phyloP scores from a whole-genome alignment of 2,888 invertebrate genomes.

The Melieria crassipennis region DNA sequence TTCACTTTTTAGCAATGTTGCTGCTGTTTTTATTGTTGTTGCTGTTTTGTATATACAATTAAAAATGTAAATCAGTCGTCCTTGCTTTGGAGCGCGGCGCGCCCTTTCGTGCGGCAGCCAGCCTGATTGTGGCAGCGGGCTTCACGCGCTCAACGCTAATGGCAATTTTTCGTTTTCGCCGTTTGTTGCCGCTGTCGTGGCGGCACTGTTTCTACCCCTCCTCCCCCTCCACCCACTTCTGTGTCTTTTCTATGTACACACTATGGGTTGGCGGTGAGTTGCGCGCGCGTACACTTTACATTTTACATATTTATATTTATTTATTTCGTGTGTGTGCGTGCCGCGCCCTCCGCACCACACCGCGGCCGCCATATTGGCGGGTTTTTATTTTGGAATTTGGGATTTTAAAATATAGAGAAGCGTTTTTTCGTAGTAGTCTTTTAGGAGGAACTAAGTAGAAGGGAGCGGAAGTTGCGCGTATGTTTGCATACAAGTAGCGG shows the following conservation, averaged over 20 bases:
- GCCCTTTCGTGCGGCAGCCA: constrained; percentile 33
- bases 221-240: background rate
- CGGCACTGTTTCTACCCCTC: constrained; percentile 34
- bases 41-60: constrained; percentile 53
- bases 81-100: constrained; percentile 39
- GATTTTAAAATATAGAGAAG: constrained; percentile 40
- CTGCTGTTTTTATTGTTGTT: constrained; percentile 36
- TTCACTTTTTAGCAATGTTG: constrained; percentile 35
- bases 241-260: constrained; percentile 21
- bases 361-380: constrained; percentile 21
- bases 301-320: constrained; percentile 41
- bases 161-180: constrained; percentile 45
- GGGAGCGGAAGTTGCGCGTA: constrained; percentile 44
- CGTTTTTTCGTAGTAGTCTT: constrained; percentile 22
- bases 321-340: constrained; percentile 43
- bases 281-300: constrained; percentile 11
- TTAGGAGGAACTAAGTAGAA: constrained; percentile 48
- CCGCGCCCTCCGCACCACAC: background rate
- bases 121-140: constrained; percentile 20
- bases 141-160: constrained; percentile 47
- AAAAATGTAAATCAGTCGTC: constrained; percentile 58
- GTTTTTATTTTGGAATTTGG: constrained; percentile 42
- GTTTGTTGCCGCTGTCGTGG: constrained; percentile 28
- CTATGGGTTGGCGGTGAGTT: background rate
- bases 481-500: constrained; percentile 41